Percentiles rank a stretch among this genome's conserved stretches.
These are phyloP conservation scores for Eristalis tenax DNA, from an alignment of 2,888 invertebrate genomes.

Conservation along the genomic window DNA sequence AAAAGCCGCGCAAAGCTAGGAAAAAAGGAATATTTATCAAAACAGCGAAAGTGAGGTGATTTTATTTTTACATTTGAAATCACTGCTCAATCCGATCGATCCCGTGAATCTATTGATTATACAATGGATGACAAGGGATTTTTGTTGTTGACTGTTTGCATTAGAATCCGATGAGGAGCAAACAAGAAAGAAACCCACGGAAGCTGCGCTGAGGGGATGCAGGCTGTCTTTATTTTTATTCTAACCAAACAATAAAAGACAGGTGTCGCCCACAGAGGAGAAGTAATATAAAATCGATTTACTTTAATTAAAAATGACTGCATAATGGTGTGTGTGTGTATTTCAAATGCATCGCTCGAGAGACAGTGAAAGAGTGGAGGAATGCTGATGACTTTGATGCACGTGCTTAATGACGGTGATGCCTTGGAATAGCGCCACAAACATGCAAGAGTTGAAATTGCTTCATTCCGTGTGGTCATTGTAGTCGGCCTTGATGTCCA, in stretches of 20 bases:
- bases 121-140: neutral
- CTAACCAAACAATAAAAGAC: neutral
- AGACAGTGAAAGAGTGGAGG: neutral
- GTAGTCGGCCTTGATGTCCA: neutral
- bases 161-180: neutral
- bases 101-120: neutral
- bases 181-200: neutral
- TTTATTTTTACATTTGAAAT: neutral
- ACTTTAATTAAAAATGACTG: constrained; percentile 7
- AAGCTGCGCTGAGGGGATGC: neutral
- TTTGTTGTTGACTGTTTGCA: neutral
- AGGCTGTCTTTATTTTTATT: neutral
- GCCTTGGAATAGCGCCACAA: neutral
- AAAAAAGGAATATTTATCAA: neutral
- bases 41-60: neutral
- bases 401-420: neutral
- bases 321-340: neutral
- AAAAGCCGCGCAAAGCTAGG: neutral
- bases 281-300: constrained; percentile 10
- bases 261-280: constrained; percentile 2
- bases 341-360: neutral
- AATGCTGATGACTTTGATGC: neutral
- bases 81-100: neutral
- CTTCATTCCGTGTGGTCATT: neutral
- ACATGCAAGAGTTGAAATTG: neutral